Base-by-base conservation (phyloP, 2,888 invertebrate genomes). In the Shargacucullia verbasci region DNA sequence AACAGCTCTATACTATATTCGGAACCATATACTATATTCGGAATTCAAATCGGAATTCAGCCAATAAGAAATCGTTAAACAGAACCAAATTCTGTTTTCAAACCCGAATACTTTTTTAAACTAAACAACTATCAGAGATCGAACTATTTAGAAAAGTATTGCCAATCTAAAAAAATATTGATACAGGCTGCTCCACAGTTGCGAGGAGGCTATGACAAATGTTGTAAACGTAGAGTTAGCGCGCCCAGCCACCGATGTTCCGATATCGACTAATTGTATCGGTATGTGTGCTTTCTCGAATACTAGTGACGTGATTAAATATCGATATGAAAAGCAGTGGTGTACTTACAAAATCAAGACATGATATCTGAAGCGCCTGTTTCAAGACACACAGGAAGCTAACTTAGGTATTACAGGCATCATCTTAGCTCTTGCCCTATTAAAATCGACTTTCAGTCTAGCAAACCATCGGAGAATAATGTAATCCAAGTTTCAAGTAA, bases 181-280 rank as follows among this genome's bases (percentile, higher is more conserved):
- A 48, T 52, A 50, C 25, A 14, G 20, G 15, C 76, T 50, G 41
- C 78, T 81, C 80, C 60, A 75, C 35, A 54, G 67, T 41, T 60
- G 46, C 53, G 29, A 29, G 55, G 71, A 69, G 78, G 76, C 76
- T 85, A 87, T 90, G 91, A 91, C 91, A 90, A 91, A 91, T 91
- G 91, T 83, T 80, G 84, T 85, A 77, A 87, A 85, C 81, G 87
- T 80, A 72, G 81, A 86, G 89, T 88, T 90, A 89, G 87, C 86
- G 87, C 83, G 76, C 68, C 69, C 70, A 74, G 76, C 73, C 78
- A 70, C 66, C 69, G 83, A 83, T 81, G 75, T 75, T 64, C 61
- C 82, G 87, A 88, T 92, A 91, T 85, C 87, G 80, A 79, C 84
- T 90, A 91, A 92, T 92, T 90, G 88, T 89, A 82, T 86, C 86